Base-by-base conservation (phyloP, 1,140 invertebrate species). In the Nasonia giraulti region DNA sequence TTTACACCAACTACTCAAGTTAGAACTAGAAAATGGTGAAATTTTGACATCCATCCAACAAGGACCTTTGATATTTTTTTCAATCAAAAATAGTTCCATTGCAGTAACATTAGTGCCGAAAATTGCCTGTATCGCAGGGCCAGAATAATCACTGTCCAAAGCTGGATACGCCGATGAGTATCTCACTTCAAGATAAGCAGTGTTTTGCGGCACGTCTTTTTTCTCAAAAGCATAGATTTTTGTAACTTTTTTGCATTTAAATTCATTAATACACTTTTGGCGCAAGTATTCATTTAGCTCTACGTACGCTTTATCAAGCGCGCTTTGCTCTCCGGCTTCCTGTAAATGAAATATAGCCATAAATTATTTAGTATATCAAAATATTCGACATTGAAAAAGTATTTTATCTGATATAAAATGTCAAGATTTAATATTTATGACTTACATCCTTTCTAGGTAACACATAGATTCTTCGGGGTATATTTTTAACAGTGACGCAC, bases 31-130 rank as follows among this genome's bases (percentile, higher is more conserved):
- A 83, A 94, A 89, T 86, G 95, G 93, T 14, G 96, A 95, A 87
- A 95, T 94, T 85, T 95, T 95, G 6, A 99, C 93, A 88, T 98
- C 96, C 27, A 99, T 89, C 99, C 99, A 99, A 87, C 97, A 96
- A 0, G 99, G 99, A 0, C 99, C 99, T 93, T 98, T 99, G 31
- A 99, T 96, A 91, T 97, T 98, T 76, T 96, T 94, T 86, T 98
- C 97, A 10, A 99, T 91, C 0, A 99, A 91, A 68, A 99, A 95
- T 27, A 96, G 94, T 91, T 99, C 99, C 78, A 99, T 91, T n/a
- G 96, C 95, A 85, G 96, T 96, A n/a, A 97, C 97, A 84, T 96
- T 97, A 0, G 96, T 94, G 0, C 98, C 98, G 93, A 99, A 99
- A 66, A 99, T 95, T 89, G 96, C 95, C 33, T 91, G 92, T 85